These are phyloP conservation scores for Aplodontia rufa DNA, from an alignment of 2,113 vertebrate genomes.

Conservation along the genomic window DNA sequence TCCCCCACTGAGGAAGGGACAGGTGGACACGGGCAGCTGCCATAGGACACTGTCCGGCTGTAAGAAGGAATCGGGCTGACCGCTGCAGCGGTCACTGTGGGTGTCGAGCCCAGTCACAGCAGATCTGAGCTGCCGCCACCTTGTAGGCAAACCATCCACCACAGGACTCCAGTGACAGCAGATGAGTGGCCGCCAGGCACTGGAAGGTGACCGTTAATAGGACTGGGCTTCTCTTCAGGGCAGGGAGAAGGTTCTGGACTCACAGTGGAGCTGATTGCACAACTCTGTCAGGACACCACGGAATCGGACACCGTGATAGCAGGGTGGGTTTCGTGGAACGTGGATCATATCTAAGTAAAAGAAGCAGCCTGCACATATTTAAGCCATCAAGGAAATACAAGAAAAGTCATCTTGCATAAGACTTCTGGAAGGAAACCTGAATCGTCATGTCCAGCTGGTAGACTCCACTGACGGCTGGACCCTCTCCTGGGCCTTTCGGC, in stretches of 20 bases:
- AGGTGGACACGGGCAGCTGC: too few relatives aligned
- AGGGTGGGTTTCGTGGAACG: not conserved
- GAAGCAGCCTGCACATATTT: not conserved
- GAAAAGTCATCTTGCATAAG: not conserved
- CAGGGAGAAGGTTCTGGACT: constrained; percentile 11
- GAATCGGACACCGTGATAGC: not conserved
- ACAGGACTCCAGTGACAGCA: not conserved
- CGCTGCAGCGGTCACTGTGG: too few relatives aligned
- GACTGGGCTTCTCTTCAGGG: not conserved
- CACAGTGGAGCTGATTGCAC: not conserved
- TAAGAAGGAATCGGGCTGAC: not conserved
- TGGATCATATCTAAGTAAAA: constrained; percentile 38
- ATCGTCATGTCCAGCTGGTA: constrained; percentile 1
- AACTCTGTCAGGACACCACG: not conserved
- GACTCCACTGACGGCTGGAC: not conserved
- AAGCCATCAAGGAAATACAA: constrained; percentile 16
- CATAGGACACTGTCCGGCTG: not conserved
- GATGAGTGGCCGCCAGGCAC: not conserved
- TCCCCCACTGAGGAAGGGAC: too few relatives aligned
- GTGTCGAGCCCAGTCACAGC: not conserved
- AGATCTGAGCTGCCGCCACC: too few relatives aligned
- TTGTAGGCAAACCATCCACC: too few relatives aligned
- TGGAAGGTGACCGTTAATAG: not conserved
- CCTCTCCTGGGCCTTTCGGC: constrained; percentile 27
- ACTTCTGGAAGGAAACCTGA: constrained; percentile 42